A percentile compares a stretch with the other conserved stretches of the same genome.
These are phyloP conservation scores for Nanorana parkeri DNA, from an alignment of 2,113 vertebrate species.

Conservation along the genomic window DNA sequence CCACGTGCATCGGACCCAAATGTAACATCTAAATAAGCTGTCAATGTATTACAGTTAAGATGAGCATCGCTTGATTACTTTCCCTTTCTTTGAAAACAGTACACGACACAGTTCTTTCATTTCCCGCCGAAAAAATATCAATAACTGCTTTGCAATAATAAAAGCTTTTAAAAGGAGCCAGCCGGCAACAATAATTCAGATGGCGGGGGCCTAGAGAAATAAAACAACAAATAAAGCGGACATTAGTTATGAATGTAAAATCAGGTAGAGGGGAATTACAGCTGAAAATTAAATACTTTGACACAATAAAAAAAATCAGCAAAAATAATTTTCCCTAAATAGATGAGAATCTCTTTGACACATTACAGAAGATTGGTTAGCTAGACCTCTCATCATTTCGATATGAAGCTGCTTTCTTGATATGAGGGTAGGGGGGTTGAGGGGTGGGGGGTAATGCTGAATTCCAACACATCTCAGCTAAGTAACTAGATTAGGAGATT, in stretches of 20 bases:
- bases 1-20: conserved; percentile 19
- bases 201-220: conserved; percentile 20
- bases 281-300: conserved; percentile 9
- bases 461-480: not conserved
- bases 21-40: conserved; percentile 40
- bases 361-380: not conserved
- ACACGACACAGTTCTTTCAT: conserved; percentile 15
- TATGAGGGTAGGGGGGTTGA: no score
- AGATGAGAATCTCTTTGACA: not conserved
- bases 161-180: conserved; percentile 51
- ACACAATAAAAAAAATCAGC: conserved; percentile 11
- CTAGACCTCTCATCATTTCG: not conserved
- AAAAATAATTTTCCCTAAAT: not conserved
- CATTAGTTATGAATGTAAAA: conserved; percentile 25
- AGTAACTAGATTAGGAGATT: conserved; percentile 38
- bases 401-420: not conserved
- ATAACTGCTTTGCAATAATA: conserved; percentile 35
- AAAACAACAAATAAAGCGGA: conserved; percentile 23
- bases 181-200: conserved; percentile 36
- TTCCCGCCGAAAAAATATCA: conserved; percentile 48
- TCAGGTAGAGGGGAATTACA: conserved; percentile 13
- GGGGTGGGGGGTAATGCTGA: not conserved
- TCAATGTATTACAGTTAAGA: conserved; percentile 31
- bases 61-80: conserved; percentile 43
- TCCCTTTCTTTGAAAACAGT: conserved; percentile 29